Base-by-base conservation (phyloP, 2,888 invertebrate species). In the Rotaria socialis region DNA sequence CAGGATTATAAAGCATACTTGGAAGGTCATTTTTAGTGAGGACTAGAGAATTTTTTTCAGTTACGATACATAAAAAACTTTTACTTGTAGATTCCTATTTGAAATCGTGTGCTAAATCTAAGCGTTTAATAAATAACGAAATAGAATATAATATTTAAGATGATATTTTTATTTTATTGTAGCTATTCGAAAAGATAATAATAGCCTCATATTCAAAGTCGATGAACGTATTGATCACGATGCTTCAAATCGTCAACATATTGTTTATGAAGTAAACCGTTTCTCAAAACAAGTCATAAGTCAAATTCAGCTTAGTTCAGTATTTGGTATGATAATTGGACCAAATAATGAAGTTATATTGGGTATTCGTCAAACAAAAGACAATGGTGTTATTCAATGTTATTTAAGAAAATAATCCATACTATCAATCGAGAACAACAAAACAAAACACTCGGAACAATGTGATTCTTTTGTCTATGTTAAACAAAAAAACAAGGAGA, bases 351-450 rank as follows among this genome's bases (percentile, higher is more conserved):
- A 67, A 67, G 67, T 67, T 35, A 67, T 67, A 35, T 67, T 67
- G 41, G 67, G 67, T 67, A 67, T 67, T 41, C 67, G 67, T 67
- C 67, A 67, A 41, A 67, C 67, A 67, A 67, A 67, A 67, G 67
- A 67, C 3, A 67, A 35, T 67, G 67, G 67, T 19, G 19, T 67
- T 67, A 14, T 67, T 67, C 67, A 67, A 35, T 67, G 67, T 67
- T 67, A 67, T 41, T 7, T 16, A 19, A 67, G 35, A 41, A 67
- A 35, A 67, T 67, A 67, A 67, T 16, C 3, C 11, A 67, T n/a
- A 24, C 10, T 24, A n/a, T 60, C 27, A 8, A 24, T 8, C 22
- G 24, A 0, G 24, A 56, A 24, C 8, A 24, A 56, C 11, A 16
- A 16, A 52, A 16, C 14, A 52, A 56, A 56, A 56, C 24, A 56